These are phyloP conservation scores for Lydus trimaculatus DNA, from an alignment of 2,888 invertebrate species.

Conservation along the genomic window DNA sequence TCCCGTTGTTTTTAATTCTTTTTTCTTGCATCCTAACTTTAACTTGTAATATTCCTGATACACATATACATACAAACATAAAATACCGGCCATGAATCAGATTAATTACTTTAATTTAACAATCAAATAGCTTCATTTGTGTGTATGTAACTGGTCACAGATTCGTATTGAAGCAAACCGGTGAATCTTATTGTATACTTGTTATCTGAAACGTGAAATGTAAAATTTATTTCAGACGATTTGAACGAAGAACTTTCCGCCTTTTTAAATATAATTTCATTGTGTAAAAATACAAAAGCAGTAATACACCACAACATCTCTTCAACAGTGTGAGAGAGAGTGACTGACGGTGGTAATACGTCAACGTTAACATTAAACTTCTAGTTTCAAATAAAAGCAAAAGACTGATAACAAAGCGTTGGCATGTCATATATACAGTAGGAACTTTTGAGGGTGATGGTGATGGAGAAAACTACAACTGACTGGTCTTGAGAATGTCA, in stretches of 20 bases:
- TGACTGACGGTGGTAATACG: background rate
- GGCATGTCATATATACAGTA: background rate
- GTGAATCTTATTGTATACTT: no score
- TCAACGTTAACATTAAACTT: conserved; percentile 4
- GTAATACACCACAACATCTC: background rate
- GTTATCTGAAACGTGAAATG: background rate
- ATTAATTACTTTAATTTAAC: no score
- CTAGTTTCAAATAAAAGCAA: background rate
- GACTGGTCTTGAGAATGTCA: no score
- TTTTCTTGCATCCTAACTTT: background rate
- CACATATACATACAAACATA: no score
- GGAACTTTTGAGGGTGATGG: background rate
- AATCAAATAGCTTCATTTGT: no score
- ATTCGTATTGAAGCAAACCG: no score
- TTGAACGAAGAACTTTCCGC: background rate
- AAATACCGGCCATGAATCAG: no score
- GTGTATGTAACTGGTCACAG: no score
- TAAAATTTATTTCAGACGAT: background rate
- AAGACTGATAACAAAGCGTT: background rate
- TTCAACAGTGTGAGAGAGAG: no score
- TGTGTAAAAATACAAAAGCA: background rate
- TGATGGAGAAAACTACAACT: background rate
- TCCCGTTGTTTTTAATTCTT: background rate
- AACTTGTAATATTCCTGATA: no score
- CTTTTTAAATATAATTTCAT: background rate